Evolutionary conservation across 2,113 vertebrate genomes (phyloP), one percentile per base, ranked within the genome.

Genomic region (Datnioides undecimradiatus): DNA sequence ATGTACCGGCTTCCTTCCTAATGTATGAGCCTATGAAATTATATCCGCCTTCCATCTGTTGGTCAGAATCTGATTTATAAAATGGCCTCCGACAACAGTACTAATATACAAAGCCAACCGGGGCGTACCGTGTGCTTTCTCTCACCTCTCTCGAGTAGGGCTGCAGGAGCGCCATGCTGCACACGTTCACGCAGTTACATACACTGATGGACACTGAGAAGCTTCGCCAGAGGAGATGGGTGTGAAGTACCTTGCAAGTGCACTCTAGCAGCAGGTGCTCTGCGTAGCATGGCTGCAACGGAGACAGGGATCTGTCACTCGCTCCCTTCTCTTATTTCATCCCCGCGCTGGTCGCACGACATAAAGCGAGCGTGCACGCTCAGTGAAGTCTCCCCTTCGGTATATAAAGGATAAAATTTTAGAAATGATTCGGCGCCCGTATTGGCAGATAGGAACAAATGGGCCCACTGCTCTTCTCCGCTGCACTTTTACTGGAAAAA

Each of bases 31-130:
- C 70, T 23, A 74, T 77, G 67, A 90, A 93, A 90, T 79, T 34
- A 85, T 68, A 91, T 68, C 82, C 60, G 60, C 73, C 74, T 83
- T 85, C 87, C 86, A 89, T 93, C 87, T 90, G 87, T 73, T 91
- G 79, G 57, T 68, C 76, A 76, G 60, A 85, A 48, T 85, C 77
- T 76, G 65, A 82, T 88, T 89, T 73, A 76, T 49, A 68, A 83
- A 82, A 87, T 76, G 63, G 66, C 76, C 54, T 80, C 83, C 79
- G 59, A 87, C 76, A 85, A 82, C 72, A 65, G 51, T 34, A 58
- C 84, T 80, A 84, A 85, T 67, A 73, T 54, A 81, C 64, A 73
- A 78, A 78, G 70, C 59, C 69, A 69, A 86, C 41, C 48, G 72
- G 31, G n/a, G n/a, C 38, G 27, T 38, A 23, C 11, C 0, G 5